Percentiles rank a stretch among this genome's conserved stretches.
These are phyloP conservation scores for Lordiphosa stackelbergi DNA, from an alignment of 1,140 invertebrate species.

Conservation along the genomic window DNA sequence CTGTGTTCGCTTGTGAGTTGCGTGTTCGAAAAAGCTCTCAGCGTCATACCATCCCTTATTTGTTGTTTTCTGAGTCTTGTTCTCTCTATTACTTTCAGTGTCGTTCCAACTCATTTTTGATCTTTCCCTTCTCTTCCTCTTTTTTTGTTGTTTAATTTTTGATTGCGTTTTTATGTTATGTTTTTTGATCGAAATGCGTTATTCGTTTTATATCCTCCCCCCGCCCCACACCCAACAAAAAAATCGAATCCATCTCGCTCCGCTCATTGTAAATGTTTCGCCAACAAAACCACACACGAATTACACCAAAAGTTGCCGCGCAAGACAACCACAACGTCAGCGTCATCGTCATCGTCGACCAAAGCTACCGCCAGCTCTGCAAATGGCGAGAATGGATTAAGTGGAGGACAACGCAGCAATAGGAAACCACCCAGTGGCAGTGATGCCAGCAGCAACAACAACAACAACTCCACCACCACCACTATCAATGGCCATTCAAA, in stretches of 20 bases:
- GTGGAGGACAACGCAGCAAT: conserved; percentile 31
- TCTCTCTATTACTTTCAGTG: background rate
- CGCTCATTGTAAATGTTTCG: conserved; percentile 54
- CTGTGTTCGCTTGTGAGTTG: no score
- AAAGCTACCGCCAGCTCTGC: conserved; percentile 26
- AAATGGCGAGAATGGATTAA: conserved; percentile 26
- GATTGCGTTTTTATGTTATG: no score
- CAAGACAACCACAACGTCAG: conserved; percentile 22
- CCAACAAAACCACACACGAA: conserved; percentile 24
- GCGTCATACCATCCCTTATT: no score
- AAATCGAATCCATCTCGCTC: conserved; percentile 20
- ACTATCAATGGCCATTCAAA: conserved; percentile 40
- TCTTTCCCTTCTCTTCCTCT: no score
- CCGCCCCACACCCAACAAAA: background rate
- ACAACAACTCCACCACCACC: conserved; percentile 8
- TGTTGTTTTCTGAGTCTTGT: no score
- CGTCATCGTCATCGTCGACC: background rate
- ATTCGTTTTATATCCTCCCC: background rate
- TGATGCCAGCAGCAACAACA: conserved; percentile 9
- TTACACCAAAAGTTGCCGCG: conserved; percentile 47
- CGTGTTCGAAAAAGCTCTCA: no score
- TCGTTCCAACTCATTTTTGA: background rate
- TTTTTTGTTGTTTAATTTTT: no score
- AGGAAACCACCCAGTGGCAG: conserved; percentile 37
- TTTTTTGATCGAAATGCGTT: no score